Conservation (phyloP, 2,888 invertebrate genomes). For the Machimus atricapillus region DNA sequence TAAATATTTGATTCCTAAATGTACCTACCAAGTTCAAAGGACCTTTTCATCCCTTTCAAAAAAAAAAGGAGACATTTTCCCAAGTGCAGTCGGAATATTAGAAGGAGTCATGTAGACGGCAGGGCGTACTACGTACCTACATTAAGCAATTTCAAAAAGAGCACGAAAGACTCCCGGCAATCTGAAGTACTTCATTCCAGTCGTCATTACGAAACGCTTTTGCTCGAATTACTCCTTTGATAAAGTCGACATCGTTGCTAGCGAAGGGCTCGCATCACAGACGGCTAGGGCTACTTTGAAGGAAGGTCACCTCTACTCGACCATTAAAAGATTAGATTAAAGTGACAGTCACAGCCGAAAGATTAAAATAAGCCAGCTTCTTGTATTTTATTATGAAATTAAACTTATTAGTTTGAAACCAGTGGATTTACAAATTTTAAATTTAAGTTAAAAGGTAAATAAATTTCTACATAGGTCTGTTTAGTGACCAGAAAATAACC, state of each 20-base stretch:
- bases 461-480: too few species aligned
- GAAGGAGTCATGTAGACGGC: not conserved
- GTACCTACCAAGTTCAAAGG: not conserved
- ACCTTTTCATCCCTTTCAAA: not conserved
- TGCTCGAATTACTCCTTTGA: not conserved
- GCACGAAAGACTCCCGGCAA: not conserved
- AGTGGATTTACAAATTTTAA: not conserved
- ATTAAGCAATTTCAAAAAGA: not conserved
- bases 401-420: not conserved
- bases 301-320: not conserved
- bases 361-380: not conserved
- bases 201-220: not conserved
- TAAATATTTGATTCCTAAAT: not conserved
- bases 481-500: too few species aligned
- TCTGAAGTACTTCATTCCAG: not conserved
- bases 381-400: not conserved
- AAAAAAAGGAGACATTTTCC: not conserved
- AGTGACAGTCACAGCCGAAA: not conserved
- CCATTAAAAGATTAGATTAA: not conserved
- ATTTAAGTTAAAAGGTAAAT: too few species aligned
- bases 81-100: not conserved
- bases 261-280: not conserved
- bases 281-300: not conserved
- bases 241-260: not conserved
- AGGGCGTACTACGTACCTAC: not conserved